phyloP scores from a whole-genome alignment of 1,140 invertebrate species.

The Drosophila sechellia region DNA sequence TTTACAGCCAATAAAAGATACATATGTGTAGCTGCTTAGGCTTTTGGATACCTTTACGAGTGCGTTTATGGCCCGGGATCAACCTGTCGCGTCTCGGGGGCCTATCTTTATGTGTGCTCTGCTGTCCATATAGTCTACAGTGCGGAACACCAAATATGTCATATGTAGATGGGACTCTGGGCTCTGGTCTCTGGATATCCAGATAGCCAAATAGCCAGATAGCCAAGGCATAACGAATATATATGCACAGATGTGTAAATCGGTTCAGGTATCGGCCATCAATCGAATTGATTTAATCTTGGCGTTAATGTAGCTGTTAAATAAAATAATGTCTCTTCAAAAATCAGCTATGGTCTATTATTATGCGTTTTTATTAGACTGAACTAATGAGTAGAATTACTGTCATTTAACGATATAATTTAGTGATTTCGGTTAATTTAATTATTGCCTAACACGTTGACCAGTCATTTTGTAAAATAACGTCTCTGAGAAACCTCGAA shows the following conservation, averaged over 20 bases:
- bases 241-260: too few relatives aligned
- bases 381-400: slow-evolving; percentile 37
- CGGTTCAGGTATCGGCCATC: slow-evolving; percentile 5
- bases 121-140: slow-evolving; percentile 2
- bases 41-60: slow-evolving; percentile 31
- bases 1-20: slow-evolving; percentile 16
- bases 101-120: slow-evolving; percentile 24
- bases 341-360: slow-evolving; percentile 22
- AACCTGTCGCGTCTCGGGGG: slow-evolving; percentile 19
- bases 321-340: slow-evolving; percentile 34
- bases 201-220: background rate
- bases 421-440: slow-evolving; percentile 21
- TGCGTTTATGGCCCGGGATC: slow-evolving; percentile 35
- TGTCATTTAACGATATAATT: slow-evolving; percentile 17
- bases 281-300: slow-evolving; percentile 24
- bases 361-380: slow-evolving; percentile 41
- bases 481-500: slow-evolving; percentile 26
- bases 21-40: background rate
- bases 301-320: slow-evolving; percentile 41
- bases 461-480: slow-evolving; percentile 43
- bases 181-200: background rate
- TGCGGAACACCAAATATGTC: background rate
- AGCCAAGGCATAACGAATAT: slow-evolving; percentile 3
- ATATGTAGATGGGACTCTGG: background rate
- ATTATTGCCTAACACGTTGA: slow-evolving; percentile 20